These are phyloP conservation scores for Caradrina kadenii DNA, from an alignment of 2,888 invertebrate genomes.

Conservation along the genomic window DNA sequence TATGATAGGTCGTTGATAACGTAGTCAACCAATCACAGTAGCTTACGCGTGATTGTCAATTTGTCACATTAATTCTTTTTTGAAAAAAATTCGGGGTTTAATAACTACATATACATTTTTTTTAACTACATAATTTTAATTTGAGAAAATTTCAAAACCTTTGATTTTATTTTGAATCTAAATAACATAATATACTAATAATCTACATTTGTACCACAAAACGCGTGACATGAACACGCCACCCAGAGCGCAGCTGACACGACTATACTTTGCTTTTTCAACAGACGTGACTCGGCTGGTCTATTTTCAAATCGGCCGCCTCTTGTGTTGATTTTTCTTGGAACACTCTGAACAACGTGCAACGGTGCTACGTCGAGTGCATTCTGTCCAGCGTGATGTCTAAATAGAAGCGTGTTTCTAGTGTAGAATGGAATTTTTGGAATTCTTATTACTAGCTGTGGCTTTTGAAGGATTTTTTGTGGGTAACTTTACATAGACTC, in stretches of 20 bases:
- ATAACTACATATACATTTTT: no score
- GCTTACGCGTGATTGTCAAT: no score
- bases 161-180: neutral
- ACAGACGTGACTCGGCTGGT: conserved; percentile 52
- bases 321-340: conserved; percentile 62
- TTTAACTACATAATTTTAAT: no score
- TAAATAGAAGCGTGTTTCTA: conserved; percentile 41
- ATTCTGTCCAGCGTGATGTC: conserved; percentile 35
- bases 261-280: conserved; percentile 46
- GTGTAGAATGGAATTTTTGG: conserved; percentile 16
- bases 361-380: conserved; percentile 40
- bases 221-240: conserved; percentile 30
- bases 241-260: conserved; percentile 50
- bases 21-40: no score
- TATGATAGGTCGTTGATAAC: no score
- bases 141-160: neutral
- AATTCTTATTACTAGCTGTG: conserved; percentile 16
- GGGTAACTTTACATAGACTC: neutral
- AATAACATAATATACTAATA: conserved; percentile 27
- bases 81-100: no score
- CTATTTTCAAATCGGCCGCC: conserved; percentile 59
- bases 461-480: conserved; percentile 13
- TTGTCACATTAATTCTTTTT: no score
- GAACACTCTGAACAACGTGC: conserved; percentile 38
- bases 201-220: conserved; percentile 41